Evolutionary conservation across 2,113 vertebrate genomes (phyloP).

Genomic region (Spea multiplicata): DNA sequence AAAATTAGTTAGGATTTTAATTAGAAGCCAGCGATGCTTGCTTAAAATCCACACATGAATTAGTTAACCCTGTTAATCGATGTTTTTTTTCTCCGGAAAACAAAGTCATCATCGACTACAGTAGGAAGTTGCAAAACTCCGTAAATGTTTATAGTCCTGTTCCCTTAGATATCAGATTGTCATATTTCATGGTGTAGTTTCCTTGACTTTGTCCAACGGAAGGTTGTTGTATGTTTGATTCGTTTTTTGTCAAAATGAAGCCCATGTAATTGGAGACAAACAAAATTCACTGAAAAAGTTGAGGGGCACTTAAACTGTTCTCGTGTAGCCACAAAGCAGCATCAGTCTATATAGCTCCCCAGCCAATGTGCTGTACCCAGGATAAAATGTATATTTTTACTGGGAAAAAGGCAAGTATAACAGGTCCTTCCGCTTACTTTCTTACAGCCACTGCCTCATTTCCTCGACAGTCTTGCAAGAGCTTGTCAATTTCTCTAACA

Average conservation of each 20-base stretch:
- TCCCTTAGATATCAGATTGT: constrained; percentile 80
- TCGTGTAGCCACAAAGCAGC: constrained; percentile 85
- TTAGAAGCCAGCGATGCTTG: constrained; percentile 67
- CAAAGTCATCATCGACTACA: constrained; percentile 72
- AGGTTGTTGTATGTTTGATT: constrained; percentile 33
- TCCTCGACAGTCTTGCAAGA: constrained; percentile 96
- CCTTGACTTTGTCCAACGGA: constrained; percentile 66
- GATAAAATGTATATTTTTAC: constrained; percentile 51
- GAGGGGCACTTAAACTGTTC: constrained; percentile 98
- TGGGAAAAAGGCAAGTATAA: constrained; percentile 65
- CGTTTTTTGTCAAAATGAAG: constrained; percentile 74
- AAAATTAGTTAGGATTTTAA: constrained; percentile 70
- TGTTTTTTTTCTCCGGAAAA: constrained; percentile 66
- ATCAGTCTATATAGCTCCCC: constrained; percentile 68
- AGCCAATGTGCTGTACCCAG: constrained; percentile 62
- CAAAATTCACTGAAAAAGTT: constrained; percentile 80
- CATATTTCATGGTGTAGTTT: constrained; percentile 67
- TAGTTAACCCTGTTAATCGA: constrained; percentile 71
- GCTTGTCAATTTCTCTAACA: constrained; percentile 97
- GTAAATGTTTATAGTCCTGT: constrained; percentile 56
- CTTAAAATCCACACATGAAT: constrained; percentile 69
- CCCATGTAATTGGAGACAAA: constrained; percentile 73
- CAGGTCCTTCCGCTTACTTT: constrained; percentile 77
- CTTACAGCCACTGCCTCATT: constrained; percentile 82
- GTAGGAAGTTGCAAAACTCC: constrained; percentile 69